Conservation (phyloP, 2,113 vertebrate genomes). For the Opisthocomus hoazin region DNA sequence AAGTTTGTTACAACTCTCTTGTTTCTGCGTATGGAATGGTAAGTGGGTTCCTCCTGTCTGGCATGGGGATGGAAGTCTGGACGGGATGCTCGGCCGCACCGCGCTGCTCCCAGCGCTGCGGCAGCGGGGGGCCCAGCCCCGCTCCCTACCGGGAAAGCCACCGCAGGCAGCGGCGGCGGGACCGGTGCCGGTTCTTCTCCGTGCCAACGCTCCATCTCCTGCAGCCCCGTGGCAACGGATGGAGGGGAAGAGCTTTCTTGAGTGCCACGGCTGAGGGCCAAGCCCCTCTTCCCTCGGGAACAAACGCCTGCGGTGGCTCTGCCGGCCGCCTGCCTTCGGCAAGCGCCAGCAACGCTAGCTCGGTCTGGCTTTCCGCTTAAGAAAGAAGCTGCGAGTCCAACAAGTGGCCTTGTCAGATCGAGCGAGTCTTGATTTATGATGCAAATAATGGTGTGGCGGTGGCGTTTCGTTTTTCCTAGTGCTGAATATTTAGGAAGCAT, state of each 20-base stretch:
- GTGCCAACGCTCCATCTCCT: slow-evolving; percentile 14
- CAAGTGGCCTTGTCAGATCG: slow-evolving; percentile 61
- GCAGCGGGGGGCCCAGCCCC: background rate
- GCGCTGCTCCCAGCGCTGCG: background rate
- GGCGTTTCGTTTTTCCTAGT: slow-evolving; percentile 61
- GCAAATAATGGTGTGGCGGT: slow-evolving; percentile 64
- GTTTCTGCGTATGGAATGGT: slow-evolving; percentile 24
- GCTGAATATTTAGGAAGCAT: slow-evolving; percentile 71
- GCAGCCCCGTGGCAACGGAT: slow-evolving; percentile 46
- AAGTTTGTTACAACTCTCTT: slow-evolving; percentile 36
- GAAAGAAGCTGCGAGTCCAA: slow-evolving; percentile 60
- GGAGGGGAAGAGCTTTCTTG: slow-evolving; percentile 44
- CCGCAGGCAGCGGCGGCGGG: background rate
- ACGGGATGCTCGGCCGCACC: background rate
- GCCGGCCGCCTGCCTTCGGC: background rate
- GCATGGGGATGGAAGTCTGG: slow-evolving; percentile 14
- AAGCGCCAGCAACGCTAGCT: background rate
- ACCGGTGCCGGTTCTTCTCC: slow-evolving; percentile 25
- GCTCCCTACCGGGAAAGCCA: background rate
- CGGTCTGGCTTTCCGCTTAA: slow-evolving; percentile 6
- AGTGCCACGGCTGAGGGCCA: background rate
- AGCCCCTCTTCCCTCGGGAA: slow-evolving; percentile 4
- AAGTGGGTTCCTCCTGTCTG: slow-evolving; percentile 55
- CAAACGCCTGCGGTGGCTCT: background rate
- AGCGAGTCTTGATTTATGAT: slow-evolving; percentile 60